phyloP scores from a whole-genome alignment of 2,113 vertebrate genomes.

The Amphilophus citrinellus region DNA sequence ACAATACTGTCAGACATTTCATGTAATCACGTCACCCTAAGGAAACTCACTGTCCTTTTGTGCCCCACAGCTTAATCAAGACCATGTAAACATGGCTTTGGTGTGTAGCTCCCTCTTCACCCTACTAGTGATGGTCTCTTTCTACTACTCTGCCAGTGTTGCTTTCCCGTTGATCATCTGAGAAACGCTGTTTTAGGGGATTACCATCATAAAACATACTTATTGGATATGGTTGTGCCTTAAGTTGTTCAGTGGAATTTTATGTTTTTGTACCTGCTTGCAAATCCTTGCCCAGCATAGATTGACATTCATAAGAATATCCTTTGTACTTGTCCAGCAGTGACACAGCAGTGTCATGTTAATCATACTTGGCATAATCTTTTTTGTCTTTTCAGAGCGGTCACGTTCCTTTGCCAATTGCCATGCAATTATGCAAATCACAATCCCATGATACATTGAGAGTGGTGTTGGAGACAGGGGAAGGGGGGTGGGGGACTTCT shows the following conservation, averaged over 20 bases:
- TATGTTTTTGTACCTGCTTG: not conserved
- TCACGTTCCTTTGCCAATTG: constrained; percentile 65
- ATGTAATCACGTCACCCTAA: constrained; percentile 59
- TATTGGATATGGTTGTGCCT: not conserved
- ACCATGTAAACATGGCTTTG: constrained; percentile 63
- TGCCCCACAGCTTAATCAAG: constrained; percentile 63
- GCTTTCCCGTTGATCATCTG: constrained; percentile 24
- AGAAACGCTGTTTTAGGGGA: not conserved
- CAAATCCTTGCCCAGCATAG: not conserved
- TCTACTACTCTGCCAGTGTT: constrained; percentile 11
- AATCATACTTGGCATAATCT: constrained; percentile 58
- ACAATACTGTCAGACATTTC: constrained; percentile 67
- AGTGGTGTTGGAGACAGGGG: constrained; percentile 17
- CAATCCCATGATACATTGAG: constrained; percentile 61
- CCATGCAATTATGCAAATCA: constrained; percentile 76
- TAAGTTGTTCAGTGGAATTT: not conserved
- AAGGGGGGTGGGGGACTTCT: not conserved
- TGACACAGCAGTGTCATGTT: constrained; percentile 20
- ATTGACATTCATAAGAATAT: constrained; percentile 16
- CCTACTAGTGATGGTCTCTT: not conserved
- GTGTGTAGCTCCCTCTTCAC: constrained; percentile 9
- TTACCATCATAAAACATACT: not conserved
- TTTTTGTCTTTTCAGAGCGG: constrained; percentile 20
- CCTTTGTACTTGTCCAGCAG: not conserved
- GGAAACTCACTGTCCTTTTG: constrained; percentile 59